These are phyloP conservation scores for Crocidura indochinensis DNA, from an alignment of 2,797 vertebrate species.

Conservation along the genomic window DNA sequence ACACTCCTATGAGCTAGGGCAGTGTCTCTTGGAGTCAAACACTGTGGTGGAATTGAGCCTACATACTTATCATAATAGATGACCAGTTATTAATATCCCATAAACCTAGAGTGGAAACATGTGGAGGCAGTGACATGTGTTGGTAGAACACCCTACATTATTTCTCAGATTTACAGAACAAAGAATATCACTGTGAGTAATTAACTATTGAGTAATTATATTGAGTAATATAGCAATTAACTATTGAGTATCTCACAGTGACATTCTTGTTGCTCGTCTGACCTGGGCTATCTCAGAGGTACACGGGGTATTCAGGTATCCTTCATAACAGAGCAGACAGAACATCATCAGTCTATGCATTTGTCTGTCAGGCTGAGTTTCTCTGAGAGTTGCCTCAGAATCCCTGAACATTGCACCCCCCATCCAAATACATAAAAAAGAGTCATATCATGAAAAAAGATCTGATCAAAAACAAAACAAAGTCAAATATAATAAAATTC, in stretches of 20 bases:
- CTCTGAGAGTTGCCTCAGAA: too few relatives aligned
- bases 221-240: too few relatives aligned
- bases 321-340: background rate
- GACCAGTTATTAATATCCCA: too few relatives aligned
- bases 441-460: background rate
- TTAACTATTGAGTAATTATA: too few relatives aligned
- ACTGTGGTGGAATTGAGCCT: too few relatives aligned
- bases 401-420: too few relatives aligned
- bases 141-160: background rate
- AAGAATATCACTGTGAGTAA: too few relatives aligned
- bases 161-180: background rate
- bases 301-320: background rate
- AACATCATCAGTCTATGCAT: background rate
- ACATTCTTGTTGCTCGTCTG: background rate
- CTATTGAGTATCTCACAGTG: background rate
- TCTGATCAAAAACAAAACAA: slow-evolving; percentile 15
- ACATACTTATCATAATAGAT: too few relatives aligned
- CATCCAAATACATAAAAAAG: background rate
- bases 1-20: too few relatives aligned
- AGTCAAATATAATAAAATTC: background rate
- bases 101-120: background rate
- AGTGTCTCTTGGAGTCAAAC: too few relatives aligned
- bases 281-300: background rate
- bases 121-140: background rate
- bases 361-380: background rate